Evolutionary conservation across 1,140 invertebrate species (phyloP).

Genomic region (Megathymus violae): DNA sequence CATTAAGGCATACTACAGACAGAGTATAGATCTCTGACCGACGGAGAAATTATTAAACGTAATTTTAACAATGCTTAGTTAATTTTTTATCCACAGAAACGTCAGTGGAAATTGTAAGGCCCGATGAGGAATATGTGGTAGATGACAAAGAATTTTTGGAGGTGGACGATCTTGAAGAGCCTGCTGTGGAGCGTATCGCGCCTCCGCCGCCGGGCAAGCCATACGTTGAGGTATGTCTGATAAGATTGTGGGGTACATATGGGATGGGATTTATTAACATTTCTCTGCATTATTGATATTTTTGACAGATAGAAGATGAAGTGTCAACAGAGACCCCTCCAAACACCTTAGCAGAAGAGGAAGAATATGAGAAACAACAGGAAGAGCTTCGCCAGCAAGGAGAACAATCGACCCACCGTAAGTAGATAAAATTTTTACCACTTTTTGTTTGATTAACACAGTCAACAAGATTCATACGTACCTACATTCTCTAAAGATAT

Average conservation of each 20-base stretch:
- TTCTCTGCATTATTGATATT: no score
- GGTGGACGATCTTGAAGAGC: constrained; percentile 67
- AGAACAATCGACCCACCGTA: constrained; percentile 66
- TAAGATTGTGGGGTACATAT: no score
- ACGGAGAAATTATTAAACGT: constrained; percentile 10
- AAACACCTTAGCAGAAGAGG: constrained; percentile 74
- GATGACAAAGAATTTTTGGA: constrained; percentile 59
- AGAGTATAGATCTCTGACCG: not conserved
- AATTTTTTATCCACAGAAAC: constrained; percentile 3
- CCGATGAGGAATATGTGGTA: constrained; percentile 66
- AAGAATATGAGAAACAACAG: constrained; percentile 71
- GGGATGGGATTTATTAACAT: no score
- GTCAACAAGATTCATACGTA: no score
- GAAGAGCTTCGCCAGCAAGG: constrained; percentile 64
- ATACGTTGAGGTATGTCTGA: constrained; percentile 59
- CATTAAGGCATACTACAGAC: no score
- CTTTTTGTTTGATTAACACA: no score
- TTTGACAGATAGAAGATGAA: constrained; percentile 69
- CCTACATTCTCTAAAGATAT: no score
- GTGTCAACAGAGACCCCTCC: constrained; percentile 62
- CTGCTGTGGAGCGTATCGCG: constrained; percentile 58
- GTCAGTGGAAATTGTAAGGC: constrained; percentile 28
- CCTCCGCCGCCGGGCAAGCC: constrained; percentile 63
- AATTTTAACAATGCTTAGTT: not conserved
- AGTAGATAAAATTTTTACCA: no score